Conservation (phyloP, 2,888 invertebrate species). For the Sarcophaga caerulescens region DNA sequence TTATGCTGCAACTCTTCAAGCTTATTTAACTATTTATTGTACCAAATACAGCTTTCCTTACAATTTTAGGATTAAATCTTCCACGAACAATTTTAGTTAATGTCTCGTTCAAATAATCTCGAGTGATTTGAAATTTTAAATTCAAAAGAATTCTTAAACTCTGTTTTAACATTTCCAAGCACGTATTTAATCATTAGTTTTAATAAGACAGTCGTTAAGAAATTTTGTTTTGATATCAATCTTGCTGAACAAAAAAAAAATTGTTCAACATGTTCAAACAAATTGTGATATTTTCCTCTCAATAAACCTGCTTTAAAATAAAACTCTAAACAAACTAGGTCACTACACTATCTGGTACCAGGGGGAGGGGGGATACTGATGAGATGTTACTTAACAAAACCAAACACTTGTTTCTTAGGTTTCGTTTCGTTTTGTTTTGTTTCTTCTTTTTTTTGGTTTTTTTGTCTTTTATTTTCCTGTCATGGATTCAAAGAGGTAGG, state of each 20-base stretch:
- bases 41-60: too few species aligned
- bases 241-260: not conserved
- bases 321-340: slow-evolving; percentile 6
- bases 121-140: too few species aligned
- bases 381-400: not conserved
- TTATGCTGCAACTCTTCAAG: too few species aligned
- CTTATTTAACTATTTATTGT: too few species aligned
- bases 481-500: slow-evolving; percentile 16
- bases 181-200: not conserved
- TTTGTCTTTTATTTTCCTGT: slow-evolving; percentile 16
- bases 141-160: not conserved
- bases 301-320: slow-evolving; percentile 14
- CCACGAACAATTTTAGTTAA: too few species aligned
- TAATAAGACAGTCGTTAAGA: not conserved
- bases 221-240: not conserved
- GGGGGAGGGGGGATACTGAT: not conserved
- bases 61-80: too few species aligned
- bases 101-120: too few species aligned
- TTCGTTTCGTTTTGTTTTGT: not conserved
- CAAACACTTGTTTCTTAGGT: slow-evolving; percentile 14
- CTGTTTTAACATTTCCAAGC: not conserved
- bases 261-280: not conserved
- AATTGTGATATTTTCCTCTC: not conserved
- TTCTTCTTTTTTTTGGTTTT: too few species aligned
- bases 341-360: not conserved